A percentile compares a stretch with the other conserved stretches of the same genome.
These are phyloP conservation scores for Epinephelus coioides DNA, from an alignment of 2,797 vertebrate species.

Conservation along the genomic window DNA sequence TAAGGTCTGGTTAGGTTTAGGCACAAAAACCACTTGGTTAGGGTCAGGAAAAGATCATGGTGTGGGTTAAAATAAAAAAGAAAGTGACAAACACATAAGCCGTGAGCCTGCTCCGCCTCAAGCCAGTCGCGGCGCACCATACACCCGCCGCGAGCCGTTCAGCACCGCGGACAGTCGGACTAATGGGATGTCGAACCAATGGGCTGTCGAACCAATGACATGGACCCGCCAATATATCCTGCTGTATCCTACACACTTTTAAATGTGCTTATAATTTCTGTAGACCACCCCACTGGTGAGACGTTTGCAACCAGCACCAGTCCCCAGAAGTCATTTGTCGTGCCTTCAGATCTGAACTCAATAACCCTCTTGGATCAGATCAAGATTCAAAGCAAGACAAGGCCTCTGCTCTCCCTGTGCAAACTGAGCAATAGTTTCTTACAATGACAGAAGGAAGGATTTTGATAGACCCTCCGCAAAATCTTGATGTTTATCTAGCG, in stretches of 20 bases:
- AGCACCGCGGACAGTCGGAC: too few relatives aligned
- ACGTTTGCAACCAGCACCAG: neutral
- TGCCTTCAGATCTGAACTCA: conserved; percentile 19
- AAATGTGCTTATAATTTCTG: conserved; percentile 7
- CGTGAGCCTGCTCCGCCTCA: too few relatives aligned
- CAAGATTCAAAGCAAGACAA: conserved; percentile 16
- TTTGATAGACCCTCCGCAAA: conserved; percentile 15
- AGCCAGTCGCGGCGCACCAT: too few relatives aligned
- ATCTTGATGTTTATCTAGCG: conserved; percentile 20
- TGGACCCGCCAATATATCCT: too few relatives aligned
- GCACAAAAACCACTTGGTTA: too few relatives aligned
- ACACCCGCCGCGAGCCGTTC: too few relatives aligned
- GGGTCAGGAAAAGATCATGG: too few relatives aligned
- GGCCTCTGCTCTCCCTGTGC: neutral
- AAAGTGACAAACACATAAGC: too few relatives aligned
- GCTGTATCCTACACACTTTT: neutral
- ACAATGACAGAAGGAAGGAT: conserved; percentile 26
- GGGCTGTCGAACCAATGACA: too few relatives aligned
- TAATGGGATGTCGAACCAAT: too few relatives aligned
- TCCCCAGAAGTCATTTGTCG: neutral
- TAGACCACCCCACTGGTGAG: neutral
- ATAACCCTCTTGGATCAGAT: neutral
- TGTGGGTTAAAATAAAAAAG: too few relatives aligned
- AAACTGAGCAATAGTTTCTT: conserved; percentile 17
- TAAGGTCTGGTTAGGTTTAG: too few relatives aligned